Evolutionary conservation across 2,888 invertebrate species (phyloP).

Genomic region (Scaptomyza caliginosa): DNA sequence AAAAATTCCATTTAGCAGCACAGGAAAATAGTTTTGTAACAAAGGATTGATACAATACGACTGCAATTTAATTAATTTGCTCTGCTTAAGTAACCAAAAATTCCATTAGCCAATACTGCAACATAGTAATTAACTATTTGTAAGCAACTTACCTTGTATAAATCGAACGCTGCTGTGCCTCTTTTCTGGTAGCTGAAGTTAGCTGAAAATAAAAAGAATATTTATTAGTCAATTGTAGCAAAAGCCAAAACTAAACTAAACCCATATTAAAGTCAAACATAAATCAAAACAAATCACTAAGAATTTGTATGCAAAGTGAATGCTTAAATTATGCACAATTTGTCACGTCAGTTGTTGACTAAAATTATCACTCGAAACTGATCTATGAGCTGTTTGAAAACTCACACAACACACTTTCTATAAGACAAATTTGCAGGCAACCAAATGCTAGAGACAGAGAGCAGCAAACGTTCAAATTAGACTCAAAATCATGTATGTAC

Average conservation of each 20-base stretch:
- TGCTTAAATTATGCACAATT: conserved; percentile 46
- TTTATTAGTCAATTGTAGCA: conserved; percentile 17
- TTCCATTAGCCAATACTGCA: not conserved
- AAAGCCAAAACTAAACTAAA: not conserved
- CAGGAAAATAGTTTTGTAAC: not conserved
- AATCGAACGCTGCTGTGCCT: not conserved
- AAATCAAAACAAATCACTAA: conserved; percentile 25
- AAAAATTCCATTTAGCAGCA: not conserved
- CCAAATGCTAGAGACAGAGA: conserved; percentile 10
- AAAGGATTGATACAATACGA: not conserved
- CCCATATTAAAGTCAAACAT: conserved; percentile 2
- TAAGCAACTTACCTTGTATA: conserved; percentile 17
- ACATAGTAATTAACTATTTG: not conserved
- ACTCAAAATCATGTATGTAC: conserved; percentile 57
- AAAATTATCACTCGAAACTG: conserved; percentile 64
- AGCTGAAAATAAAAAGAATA: not conserved
- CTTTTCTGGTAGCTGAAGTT: conserved; percentile 35
- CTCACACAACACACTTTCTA: conserved; percentile 73
- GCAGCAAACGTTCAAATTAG: conserved; percentile 47
- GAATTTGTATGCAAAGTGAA: conserved; percentile 4
- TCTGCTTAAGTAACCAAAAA: not conserved
- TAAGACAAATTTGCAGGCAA: conserved; percentile 68
- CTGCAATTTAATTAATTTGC: not conserved
- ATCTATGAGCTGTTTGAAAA: conserved; percentile 63
- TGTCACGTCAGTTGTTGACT: conserved; percentile 65